Percentiles rank a stretch among this genome's conserved stretches.
These are phyloP conservation scores for Xerus rutilus DNA, from an alignment of 2,797 vertebrate genomes.

Conservation along the genomic window DNA sequence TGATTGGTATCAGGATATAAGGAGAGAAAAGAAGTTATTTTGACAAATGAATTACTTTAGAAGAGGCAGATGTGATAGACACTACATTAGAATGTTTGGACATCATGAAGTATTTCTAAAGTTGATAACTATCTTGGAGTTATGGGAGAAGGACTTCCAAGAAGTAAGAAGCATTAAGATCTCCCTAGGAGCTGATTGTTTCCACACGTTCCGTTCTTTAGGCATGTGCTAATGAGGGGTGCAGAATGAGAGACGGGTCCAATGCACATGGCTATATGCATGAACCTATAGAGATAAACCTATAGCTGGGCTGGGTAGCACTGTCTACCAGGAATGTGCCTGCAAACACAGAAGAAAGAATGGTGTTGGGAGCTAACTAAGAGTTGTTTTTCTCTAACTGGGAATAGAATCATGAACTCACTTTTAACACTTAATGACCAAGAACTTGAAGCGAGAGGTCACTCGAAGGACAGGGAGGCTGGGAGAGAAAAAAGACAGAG, in stretches of 20 bases:
- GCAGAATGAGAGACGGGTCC: not conserved
- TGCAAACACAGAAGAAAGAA: conserved; percentile 1
- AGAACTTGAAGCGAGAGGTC: not conserved
- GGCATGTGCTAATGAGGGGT: not conserved
- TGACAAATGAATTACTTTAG: not conserved
- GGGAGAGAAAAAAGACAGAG: not conserved
- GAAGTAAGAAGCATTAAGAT: not conserved
- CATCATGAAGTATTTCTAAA: not conserved
- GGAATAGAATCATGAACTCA: conserved; percentile 41
- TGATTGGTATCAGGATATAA: not conserved
- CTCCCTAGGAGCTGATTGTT: not conserved
- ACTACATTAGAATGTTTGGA: not conserved
- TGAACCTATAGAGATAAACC: not conserved
- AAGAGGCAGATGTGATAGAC: not conserved
- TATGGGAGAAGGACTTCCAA: not conserved
- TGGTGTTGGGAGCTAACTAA: not conserved
- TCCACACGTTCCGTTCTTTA: not conserved
- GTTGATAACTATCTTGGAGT: not conserved
- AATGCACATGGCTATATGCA: not conserved
- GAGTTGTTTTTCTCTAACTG: not conserved
- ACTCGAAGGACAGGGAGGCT: not conserved
- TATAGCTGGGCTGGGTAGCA: not conserved
- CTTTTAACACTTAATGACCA: not conserved
- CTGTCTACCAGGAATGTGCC: not conserved
- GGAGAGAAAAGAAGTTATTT: not conserved